Base-by-base conservation (phyloP, 1,140 invertebrate species). In the Trichomalopsis sarcophagae region DNA sequence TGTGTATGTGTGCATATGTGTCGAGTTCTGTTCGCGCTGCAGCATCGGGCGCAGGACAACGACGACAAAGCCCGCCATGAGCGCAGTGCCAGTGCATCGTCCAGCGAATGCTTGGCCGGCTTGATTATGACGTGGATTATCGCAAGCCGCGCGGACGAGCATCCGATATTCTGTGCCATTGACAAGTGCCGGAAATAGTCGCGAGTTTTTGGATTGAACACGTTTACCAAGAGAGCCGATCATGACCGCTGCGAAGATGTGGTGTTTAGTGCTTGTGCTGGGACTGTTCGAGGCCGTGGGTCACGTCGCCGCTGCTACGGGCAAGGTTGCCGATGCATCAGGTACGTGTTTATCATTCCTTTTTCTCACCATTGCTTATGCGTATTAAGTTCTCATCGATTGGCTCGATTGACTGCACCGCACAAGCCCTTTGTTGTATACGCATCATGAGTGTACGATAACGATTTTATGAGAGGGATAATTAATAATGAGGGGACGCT, bases 191-290 rank as follows among this genome's bases (percentile, higher is more conserved):
- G 55, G 73, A 9, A 9, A 62, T 76, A 23, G 47, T 55, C 36
- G 62, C 33, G n/a, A 68, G 33, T 36, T 36, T 23, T 62, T 62
- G 55, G 21, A 21, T 62, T 21, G 55, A 3, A n/a, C 6, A 62
- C 55, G 55, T 62, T 62, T 21, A 21, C 17, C 27, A 1, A 17
- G 21, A 62, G 21, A 62, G 55, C 17, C 21, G 55, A 62, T 62
- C 55, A 81, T 69, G 77, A 10, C 17, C 86, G 84, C 83, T 77
- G 81, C 85, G 89, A 92, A 91, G 88, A 93, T 92, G 92, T 92
- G 91, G 91, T 91, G 88, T 90, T 86, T 91, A 89, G 88, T 91
- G 89, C 84, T 89, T 79, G 88, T 92, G 73, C 86, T 92, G 86
- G 90, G 89, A 90, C 88, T 92, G 87, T 89, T 88, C 77, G 89